Percentiles rank a stretch among this genome's conserved stretches.
Evolutionary conservation across 53 echinoderm and acorn worm species (phyloP).

Genomic region (Stichopus horrens): DNA sequence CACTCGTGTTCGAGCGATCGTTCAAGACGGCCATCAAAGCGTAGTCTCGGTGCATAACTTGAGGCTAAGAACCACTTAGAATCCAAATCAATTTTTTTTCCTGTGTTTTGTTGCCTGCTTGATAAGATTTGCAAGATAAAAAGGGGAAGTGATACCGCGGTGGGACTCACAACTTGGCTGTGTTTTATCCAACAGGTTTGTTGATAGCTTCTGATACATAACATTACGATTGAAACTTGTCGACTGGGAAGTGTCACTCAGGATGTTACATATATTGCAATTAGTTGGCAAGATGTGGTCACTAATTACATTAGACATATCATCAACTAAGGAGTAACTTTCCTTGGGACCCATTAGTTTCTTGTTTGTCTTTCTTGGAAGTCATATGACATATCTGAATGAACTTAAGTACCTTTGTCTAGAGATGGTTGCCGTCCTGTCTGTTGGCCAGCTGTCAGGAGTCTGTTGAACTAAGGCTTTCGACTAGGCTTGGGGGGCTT

Average conservation of each 20-base stretch:
- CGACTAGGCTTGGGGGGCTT: no score
- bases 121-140: background rate
- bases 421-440: no score
- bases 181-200: background rate
- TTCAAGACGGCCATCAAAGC: background rate
- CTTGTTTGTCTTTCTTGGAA: no score
- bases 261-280: background rate
- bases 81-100: conserved; percentile 32
- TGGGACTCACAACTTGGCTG: background rate
- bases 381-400: no score
- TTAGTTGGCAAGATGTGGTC: background rate
- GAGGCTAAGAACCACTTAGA: conserved; percentile 17
- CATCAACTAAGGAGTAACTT: no score
- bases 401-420: no score
- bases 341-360: no score
- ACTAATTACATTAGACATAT: background rate
- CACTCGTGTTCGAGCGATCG: background rate
- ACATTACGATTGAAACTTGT: background rate
- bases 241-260: background rate
- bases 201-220: background rate
- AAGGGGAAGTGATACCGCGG: background rate
- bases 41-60: conserved; percentile 19
- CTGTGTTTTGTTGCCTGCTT: background rate
- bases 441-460: no score
- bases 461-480: no score